Conservation (phyloP, 2,113 vertebrate genomes). For the Ammodytes marinus region DNA sequence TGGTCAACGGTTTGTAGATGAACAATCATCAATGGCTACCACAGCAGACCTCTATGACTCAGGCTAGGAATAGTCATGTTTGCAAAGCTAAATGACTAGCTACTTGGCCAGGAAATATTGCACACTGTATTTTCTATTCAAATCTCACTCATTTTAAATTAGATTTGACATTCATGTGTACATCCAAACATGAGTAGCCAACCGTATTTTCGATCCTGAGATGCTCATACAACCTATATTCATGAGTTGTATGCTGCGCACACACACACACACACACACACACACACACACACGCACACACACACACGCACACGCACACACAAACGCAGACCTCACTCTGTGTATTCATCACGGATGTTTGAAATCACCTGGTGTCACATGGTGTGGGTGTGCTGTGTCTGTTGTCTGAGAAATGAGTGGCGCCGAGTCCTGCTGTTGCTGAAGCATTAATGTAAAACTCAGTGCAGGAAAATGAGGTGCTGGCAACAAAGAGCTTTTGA, state of each 20-base stretch:
- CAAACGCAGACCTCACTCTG: background rate
- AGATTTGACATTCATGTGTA: background rate
- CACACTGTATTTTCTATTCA: background rate
- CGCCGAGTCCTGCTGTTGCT: conserved; percentile 52
- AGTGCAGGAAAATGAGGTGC: conserved; percentile 74
- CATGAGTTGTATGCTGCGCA: background rate
- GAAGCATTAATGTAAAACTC: conserved; percentile 46
- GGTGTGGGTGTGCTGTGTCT: conserved; percentile 35
- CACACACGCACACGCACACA: conserved; percentile 14
- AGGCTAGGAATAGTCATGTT: background rate
- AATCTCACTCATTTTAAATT: background rate
- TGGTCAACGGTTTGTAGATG: background rate
- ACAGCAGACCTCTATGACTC: background rate
- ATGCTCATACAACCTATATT: conserved; percentile 18
- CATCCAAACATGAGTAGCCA: background rate
- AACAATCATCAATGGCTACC: background rate
- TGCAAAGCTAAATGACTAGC: background rate
- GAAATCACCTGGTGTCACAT: conserved; percentile 52
- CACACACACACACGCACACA: conserved; percentile 4
- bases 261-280: conserved; percentile 1
- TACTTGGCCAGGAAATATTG: background rate
- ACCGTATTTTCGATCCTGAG: background rate
- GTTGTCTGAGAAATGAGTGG: conserved; percentile 48
- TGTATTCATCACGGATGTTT: conserved; percentile 40
- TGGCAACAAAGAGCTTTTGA: conserved; percentile 76